Conservation (phyloP, 1,140 invertebrate genomes). For the Diorhabda sublineata region DNA sequence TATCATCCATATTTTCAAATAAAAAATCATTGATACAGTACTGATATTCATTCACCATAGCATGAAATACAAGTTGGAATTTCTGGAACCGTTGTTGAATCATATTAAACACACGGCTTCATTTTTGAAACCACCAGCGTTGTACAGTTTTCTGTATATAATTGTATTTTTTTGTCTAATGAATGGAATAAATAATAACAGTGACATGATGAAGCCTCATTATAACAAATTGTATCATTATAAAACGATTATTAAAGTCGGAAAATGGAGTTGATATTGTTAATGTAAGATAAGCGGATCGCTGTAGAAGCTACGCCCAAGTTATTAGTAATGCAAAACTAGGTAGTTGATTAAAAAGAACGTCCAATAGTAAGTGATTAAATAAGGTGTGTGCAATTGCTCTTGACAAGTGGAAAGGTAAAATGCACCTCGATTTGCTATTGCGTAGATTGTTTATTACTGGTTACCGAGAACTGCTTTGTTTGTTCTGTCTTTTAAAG, state of each 20-base stretch:
- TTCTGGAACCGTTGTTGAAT: too few species aligned
- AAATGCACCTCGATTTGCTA: constrained; percentile 7
- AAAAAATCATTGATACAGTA: too few species aligned
- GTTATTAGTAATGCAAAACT: background rate
- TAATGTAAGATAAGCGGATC: background rate
- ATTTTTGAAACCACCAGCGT: too few species aligned
- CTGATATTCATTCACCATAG: too few species aligned
- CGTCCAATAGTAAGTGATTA: background rate
- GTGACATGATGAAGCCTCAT: too few species aligned
- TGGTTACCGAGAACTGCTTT: background rate
- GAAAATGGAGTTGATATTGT: constrained; percentile 10
- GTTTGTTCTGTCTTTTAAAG: background rate
- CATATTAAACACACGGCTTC: too few species aligned
- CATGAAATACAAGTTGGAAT: too few species aligned
- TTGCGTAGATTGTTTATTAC: background rate
- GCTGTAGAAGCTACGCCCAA: background rate
- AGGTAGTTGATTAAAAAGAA: background rate
- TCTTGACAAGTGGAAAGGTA: background rate
- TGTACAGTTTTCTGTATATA: too few species aligned
- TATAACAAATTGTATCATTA: too few species aligned
- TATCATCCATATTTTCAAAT: too few species aligned
- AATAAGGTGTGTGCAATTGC: constrained; percentile 2
- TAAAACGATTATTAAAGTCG: background rate
- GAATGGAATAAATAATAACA: too few species aligned
- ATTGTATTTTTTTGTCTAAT: too few species aligned